Percentiles rank a stretch among this genome's conserved stretches.
phyloP scores from a whole-genome alignment of 1,140 invertebrate genomes.

The Drosophila miranda region DNA sequence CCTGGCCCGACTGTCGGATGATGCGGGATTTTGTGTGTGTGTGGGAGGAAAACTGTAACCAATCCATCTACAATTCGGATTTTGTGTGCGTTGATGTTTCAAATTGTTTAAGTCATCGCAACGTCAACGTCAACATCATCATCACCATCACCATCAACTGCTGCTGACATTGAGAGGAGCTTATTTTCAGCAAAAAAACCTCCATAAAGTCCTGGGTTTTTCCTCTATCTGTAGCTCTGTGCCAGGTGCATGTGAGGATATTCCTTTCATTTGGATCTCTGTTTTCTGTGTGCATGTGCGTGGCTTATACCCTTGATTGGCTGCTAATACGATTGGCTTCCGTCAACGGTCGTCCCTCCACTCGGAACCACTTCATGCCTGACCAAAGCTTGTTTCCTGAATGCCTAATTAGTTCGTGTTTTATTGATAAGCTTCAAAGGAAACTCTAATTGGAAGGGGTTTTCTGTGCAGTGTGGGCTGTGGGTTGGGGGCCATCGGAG shows the following conservation, averaged over 20 bases:
- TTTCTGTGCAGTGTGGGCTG: neutral
- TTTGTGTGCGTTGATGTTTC: slow-evolving; percentile 15
- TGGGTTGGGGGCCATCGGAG: neutral
- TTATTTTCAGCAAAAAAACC: slow-evolving; percentile 55
- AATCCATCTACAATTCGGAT: slow-evolving; percentile 21
- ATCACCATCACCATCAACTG: slow-evolving; percentile 4
- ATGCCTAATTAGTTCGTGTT: slow-evolving; percentile 24
- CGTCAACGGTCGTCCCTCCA: slow-evolving; percentile 23
- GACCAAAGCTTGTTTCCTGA: slow-evolving; percentile 5
- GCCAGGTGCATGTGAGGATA: neutral
- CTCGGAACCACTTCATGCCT: too few species aligned
- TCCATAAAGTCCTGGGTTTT: slow-evolving; percentile 7
- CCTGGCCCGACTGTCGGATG: slow-evolving; percentile 30
- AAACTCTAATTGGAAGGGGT: slow-evolving; percentile 6
- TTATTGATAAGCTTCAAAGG: slow-evolving; percentile 36
- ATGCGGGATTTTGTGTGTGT: slow-evolving; percentile 12
- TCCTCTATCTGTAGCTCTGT: neutral
- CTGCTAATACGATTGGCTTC: slow-evolving; percentile 52
- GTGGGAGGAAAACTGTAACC: slow-evolving; percentile 1
- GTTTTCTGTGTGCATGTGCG: slow-evolving; percentile 2
- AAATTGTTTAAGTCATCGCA: slow-evolving; percentile 23
- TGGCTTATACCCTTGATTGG: slow-evolving; percentile 46
- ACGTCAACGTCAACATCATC: slow-evolving; percentile 3
- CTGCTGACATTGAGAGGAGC: slow-evolving; percentile 33
- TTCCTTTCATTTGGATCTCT: slow-evolving; percentile 12